A percentile compares a stretch with the other conserved stretches of the same genome.
phyloP scores from a whole-genome alignment of 2,797 vertebrate genomes.

The Cynopterus sphinx region DNA sequence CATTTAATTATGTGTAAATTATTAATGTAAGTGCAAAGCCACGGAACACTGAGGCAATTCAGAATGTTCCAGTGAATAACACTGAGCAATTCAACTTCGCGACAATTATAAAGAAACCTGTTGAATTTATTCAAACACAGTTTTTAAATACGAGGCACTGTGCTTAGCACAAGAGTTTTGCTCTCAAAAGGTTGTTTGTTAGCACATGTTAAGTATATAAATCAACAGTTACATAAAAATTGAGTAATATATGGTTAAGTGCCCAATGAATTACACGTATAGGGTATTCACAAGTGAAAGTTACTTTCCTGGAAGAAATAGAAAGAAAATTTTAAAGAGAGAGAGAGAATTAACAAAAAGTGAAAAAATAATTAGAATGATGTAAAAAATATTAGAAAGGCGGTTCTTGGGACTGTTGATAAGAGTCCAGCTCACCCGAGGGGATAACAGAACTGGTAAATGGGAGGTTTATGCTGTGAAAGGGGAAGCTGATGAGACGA shows the following conservation, averaged over 20 bases:
- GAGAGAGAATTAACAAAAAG: not conserved
- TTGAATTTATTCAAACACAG: slow-evolving; percentile 66
- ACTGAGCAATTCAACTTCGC: slow-evolving; percentile 79
- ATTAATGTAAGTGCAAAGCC: not conserved
- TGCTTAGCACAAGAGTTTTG: not conserved
- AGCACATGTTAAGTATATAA: not conserved
- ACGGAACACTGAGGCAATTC: not conserved
- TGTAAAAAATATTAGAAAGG: not conserved
- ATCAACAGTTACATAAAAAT: not conserved
- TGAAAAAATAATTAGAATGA: slow-evolving; percentile 1
- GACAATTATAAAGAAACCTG: slow-evolving; percentile 80
- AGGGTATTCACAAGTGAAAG: not conserved
- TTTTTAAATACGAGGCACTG: not conserved
- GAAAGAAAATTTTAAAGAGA: not conserved
- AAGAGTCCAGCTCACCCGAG: not conserved
- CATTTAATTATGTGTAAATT: not conserved
- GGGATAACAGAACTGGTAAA: not conserved
- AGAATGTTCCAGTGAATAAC: slow-evolving; percentile 47
- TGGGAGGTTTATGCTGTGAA: not conserved
- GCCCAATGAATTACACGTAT: not conserved
- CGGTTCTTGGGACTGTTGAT: not conserved
- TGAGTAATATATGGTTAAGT: not conserved
- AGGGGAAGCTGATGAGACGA: not conserved
- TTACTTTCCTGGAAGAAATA: not conserved
- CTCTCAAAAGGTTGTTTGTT: not conserved